Conservation (phyloP, 2,797 vertebrate genomes). For the Danionella dracula region DNA sequence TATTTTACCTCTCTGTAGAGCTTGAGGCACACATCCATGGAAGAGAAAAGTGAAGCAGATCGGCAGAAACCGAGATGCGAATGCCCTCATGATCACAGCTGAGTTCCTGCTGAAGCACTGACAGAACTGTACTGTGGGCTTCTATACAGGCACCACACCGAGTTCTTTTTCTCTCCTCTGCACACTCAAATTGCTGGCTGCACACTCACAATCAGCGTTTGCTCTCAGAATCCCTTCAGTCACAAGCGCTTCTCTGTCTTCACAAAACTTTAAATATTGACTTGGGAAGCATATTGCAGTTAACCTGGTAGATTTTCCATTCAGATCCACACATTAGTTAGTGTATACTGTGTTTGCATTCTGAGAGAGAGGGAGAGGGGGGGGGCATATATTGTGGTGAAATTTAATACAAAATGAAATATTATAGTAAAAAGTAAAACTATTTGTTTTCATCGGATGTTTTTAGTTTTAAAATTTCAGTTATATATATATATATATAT, state of each 20-base stretch:
- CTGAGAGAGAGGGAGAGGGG: no score
- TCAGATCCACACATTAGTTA: slow-evolving; percentile 63
- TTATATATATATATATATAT: no score
- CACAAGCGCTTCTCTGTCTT: slow-evolving; percentile 74
- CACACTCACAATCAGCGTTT: slow-evolving; percentile 51
- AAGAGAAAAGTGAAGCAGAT: slow-evolving; percentile 76
- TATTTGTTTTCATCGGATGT: no score
- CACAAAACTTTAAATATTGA: slow-evolving; percentile 74
- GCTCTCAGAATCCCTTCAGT: slow-evolving; percentile 55
- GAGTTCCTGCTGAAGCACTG: slow-evolving; percentile 47
- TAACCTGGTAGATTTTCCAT: slow-evolving; percentile 53
- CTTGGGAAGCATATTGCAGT: slow-evolving; percentile 51
- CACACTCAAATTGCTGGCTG: slow-evolving; percentile 60
- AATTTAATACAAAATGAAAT: no score
- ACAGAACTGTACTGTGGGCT: slow-evolving; percentile 40
- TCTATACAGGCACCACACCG: slow-evolving; percentile 45
- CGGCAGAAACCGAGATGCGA: slow-evolving; percentile 67
- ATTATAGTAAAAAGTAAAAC: no score
- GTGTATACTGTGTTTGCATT: slow-evolving; percentile 39
- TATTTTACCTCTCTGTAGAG: slow-evolving; percentile 76
- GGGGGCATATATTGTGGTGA: no score
- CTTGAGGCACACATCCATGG: slow-evolving; percentile 65
- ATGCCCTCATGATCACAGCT: slow-evolving; percentile 75
- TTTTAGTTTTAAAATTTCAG: no score
- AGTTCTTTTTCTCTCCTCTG: slow-evolving; percentile 65